phyloP scores from a whole-genome alignment of 2,113 vertebrate species.

The Orientallactaga bullata region DNA sequence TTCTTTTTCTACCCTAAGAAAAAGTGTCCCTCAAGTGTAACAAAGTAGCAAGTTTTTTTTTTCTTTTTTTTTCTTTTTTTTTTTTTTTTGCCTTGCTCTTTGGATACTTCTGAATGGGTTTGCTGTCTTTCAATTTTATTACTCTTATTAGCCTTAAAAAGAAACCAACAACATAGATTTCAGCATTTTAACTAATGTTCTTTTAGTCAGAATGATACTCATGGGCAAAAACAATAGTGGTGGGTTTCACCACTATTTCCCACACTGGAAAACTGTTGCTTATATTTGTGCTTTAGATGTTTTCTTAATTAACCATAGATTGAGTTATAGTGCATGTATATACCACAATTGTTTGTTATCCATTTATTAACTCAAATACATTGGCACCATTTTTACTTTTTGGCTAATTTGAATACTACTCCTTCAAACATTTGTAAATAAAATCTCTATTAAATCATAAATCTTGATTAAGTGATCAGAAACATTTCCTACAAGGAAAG shows the following conservation, averaged over 20 bases:
- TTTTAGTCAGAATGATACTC: slow-evolving; percentile 41
- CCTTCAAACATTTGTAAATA: slow-evolving; percentile 48
- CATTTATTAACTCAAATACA: neutral
- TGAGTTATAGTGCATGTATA: neutral
- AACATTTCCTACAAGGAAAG: slow-evolving; percentile 31
- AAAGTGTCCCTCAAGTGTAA: neutral
- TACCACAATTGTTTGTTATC: neutral
- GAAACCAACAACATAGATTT: slow-evolving; percentile 9
- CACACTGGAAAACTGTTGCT: neutral
- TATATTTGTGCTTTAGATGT: slow-evolving; percentile 44
- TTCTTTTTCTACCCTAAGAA: slow-evolving; percentile 39
- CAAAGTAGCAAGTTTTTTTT: neutral
- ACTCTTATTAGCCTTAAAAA: slow-evolving; percentile 41
- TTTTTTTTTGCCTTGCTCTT: neutral
- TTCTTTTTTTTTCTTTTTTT: too few species aligned
- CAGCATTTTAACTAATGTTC: slow-evolving; percentile 39
- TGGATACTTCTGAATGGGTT: slow-evolving; percentile 32
- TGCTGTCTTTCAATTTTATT: slow-evolving; percentile 42
- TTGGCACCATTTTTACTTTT: slow-evolving; percentile 19
- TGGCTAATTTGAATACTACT: slow-evolving; percentile 38
- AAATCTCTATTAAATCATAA: slow-evolving; percentile 5
- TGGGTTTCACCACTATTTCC: neutral
- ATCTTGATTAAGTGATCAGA: slow-evolving; percentile 1
- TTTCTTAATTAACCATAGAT: neutral
- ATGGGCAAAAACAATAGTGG: slow-evolving; percentile 21